phyloP scores from a whole-genome alignment of 2,888 invertebrate species.

The Frankliniella intonsa region DNA sequence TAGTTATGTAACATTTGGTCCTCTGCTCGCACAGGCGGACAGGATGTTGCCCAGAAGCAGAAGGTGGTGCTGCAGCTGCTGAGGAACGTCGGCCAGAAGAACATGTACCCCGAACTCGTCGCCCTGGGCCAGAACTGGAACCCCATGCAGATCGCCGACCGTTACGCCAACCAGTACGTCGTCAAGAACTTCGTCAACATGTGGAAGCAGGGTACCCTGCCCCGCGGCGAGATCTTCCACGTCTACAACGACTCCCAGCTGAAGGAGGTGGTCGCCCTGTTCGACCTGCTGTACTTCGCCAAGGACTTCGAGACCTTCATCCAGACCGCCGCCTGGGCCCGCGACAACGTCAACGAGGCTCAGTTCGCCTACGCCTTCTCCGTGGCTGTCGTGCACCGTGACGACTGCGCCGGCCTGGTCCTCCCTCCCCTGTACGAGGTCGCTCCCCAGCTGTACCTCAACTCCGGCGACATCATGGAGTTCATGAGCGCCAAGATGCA shows the following conservation, averaged over 20 bases:
- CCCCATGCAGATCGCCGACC: too few relatives aligned
- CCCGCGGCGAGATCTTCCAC: conserved; percentile 57
- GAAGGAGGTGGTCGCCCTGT: conserved; percentile 59
- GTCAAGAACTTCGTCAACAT: conserved; percentile 55
- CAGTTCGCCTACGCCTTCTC: conserved; percentile 56
- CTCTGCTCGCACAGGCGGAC: too few relatives aligned
- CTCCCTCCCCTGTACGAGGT: conserved; percentile 57
- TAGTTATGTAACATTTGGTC: too few relatives aligned
- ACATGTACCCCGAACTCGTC: too few relatives aligned
- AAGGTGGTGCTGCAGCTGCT: too few relatives aligned
- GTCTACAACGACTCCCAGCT: conserved; percentile 57
- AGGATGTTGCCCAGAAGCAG: too few relatives aligned
- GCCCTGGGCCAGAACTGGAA: too few relatives aligned
- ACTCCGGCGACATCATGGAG: conserved; percentile 36
- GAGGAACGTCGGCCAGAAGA: too few relatives aligned
- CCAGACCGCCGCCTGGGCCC: conserved; percentile 53
- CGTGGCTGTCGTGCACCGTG: conserved; percentile 52
- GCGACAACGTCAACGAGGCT: conserved; percentile 53
- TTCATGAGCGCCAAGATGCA: conserved; percentile 31
- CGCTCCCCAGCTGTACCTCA: conserved; percentile 46
- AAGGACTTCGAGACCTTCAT: conserved; percentile 65
- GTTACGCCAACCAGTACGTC: conserved; percentile 48
- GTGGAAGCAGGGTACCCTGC: conserved; percentile 55
- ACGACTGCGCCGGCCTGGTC: conserved; percentile 51
- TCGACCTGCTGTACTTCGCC: conserved; percentile 63